phyloP scores from a whole-genome alignment of 2,888 invertebrate species.

The Leucoma salicis region DNA sequence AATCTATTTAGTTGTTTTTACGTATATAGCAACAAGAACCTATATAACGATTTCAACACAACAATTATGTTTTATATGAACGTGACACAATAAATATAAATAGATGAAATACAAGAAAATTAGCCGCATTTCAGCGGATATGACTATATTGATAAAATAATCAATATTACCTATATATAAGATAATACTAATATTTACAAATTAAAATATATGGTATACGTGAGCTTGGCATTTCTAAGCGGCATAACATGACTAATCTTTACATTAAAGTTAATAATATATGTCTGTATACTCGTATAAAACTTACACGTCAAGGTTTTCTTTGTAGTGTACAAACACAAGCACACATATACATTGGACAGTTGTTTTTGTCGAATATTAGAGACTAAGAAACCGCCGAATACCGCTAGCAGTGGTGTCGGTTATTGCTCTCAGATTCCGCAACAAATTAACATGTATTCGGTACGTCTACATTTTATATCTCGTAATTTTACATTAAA shows the following conservation, averaged over 20 bases:
- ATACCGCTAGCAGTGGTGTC: conserved; percentile 76
- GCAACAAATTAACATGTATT: conserved; percentile 83
- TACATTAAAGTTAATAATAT: conserved; percentile 67
- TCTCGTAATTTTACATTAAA: conserved; percentile 68
- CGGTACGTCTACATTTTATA: conserved; percentile 77
- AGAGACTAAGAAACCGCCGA: conserved; percentile 74
- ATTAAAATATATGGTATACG: conserved; percentile 23
- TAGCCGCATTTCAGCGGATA: too few relatives aligned
- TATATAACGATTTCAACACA: too few relatives aligned
- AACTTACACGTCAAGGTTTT: conserved; percentile 49
- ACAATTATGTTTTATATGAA: too few relatives aligned
- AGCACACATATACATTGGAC: conserved; percentile 45
- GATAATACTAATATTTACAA: neutral
- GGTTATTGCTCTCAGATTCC: conserved; percentile 82
- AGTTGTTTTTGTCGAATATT: conserved; percentile 76
- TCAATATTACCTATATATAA: too few relatives aligned
- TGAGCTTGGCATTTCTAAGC: conserved; percentile 46
- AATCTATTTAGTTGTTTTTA: too few relatives aligned
- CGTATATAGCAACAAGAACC: too few relatives aligned
- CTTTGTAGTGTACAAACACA: conserved; percentile 43
- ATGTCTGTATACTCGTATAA: conserved; percentile 61
- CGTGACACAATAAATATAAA: too few relatives aligned
- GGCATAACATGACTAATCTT: conserved; percentile 64
- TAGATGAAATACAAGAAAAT: too few relatives aligned
- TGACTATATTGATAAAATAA: too few relatives aligned